Evolutionary conservation across 2,888 invertebrate species (phyloP), one percentile per base, ranked within the genome.

Genomic region (Epinotia ramella): DNA sequence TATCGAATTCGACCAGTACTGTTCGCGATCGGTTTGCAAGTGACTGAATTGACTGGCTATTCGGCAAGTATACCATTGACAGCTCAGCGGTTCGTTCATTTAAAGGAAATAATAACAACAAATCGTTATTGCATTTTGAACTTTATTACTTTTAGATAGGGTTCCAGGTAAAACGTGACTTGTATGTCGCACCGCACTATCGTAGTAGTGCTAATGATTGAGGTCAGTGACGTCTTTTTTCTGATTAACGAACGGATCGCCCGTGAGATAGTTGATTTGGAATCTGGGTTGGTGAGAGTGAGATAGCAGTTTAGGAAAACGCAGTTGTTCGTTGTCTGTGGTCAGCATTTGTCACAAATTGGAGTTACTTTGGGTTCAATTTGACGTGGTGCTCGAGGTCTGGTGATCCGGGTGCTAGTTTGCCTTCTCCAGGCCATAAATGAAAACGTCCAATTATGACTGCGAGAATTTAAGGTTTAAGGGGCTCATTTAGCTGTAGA

Each of bases 161-260:
- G 77, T 40, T 62, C 16, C 40, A n/a, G 5, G 3, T 18, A 20
- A 57, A 44, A 44, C 44, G n/a, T 28, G 46, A 46, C 12, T 56
- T 72, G 16, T 13, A 24, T 66, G 46, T 56, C 62, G 62, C n/a
- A 67, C 76, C 62, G n/a, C n/a, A n/a, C 72, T 76, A 56, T 72
- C 56, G 28, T 46, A 56, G 49, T 70, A 66, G 9, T 28, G 40
- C 63, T 62, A 62, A 62, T 62, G 44, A 93, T 91, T 91, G 91
- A 92, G 94, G 93, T 93, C 94, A 93, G 86, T 90, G 93, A 92
- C 94, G 92, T 90, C 90, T 89, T 91, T 92, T 92, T 92, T 89
- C 82, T 84, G 83, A 84, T 84, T 84, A 81, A 79, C 62, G 80
- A 81, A 86, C 88, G 86, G 88, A 90, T 87, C 90, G 87, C 83